These are phyloP conservation scores for Syrmaticus mikado DNA, from an alignment of 2,113 vertebrate genomes.

Conservation along the genomic window DNA sequence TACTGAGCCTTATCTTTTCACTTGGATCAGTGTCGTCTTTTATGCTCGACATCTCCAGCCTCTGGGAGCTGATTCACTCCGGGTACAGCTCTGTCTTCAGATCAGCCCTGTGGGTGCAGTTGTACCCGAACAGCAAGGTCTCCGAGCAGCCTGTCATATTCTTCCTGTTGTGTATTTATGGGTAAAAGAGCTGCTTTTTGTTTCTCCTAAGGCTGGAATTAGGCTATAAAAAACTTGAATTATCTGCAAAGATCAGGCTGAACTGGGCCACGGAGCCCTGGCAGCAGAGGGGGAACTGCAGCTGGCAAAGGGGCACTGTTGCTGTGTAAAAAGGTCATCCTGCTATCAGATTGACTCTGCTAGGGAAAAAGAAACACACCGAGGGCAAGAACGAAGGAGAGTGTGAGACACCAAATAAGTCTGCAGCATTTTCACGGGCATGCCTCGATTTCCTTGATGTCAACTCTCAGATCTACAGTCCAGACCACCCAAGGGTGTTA, in stretches of 20 bases:
- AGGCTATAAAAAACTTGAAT: not conserved
- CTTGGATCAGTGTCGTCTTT: not conserved
- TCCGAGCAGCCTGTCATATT: not conserved
- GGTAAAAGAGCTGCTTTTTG: not conserved
- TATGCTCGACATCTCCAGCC: not conserved
- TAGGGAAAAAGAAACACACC: not conserved
- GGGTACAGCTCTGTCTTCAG: not conserved
- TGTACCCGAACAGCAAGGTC: not conserved
- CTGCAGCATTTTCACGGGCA: not conserved
- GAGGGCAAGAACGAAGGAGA: not conserved
- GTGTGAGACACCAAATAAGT: not conserved
- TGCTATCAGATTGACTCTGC: not conserved
- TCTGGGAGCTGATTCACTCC: not conserved
- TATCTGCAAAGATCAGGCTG: not conserved
- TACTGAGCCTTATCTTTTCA: not conserved
- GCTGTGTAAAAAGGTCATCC: not conserved
- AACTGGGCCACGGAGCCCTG: not conserved
- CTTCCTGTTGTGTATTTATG: not conserved
- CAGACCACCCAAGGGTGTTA: not conserved
- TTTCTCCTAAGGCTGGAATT: not conserved
- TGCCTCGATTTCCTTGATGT: fast-evolving
- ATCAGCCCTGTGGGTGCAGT: not conserved
- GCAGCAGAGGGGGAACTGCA: not conserved
- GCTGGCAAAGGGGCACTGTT: not conserved
- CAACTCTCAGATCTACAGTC: not conserved